Evolutionary conservation across 2,113 vertebrate species (phyloP).

Genomic region (Cavia aperea): DNA sequence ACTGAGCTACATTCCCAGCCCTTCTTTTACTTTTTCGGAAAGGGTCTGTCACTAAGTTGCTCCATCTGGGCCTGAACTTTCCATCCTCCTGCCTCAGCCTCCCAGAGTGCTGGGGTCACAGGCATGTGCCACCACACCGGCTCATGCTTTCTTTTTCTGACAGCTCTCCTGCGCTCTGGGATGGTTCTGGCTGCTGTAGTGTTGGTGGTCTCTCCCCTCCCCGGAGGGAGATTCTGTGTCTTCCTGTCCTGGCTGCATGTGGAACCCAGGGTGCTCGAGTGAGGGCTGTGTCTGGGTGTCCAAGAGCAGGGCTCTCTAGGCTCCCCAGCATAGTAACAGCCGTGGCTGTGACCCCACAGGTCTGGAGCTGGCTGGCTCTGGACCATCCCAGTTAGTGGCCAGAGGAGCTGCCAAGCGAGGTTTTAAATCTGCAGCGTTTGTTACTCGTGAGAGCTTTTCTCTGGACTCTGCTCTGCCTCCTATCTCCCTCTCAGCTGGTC

Average conservation of each 20-base stretch:
- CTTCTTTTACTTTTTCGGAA: neutral
- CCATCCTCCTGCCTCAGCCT: neutral
- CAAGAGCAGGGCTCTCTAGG: neutral
- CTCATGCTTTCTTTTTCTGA: neutral
- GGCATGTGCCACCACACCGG: neutral
- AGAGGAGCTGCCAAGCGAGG: neutral
- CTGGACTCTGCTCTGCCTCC: rapidly evolving
- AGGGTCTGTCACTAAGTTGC: neutral
- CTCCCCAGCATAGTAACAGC: too few species aligned
- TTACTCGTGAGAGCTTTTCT: neutral
- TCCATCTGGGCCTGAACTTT: neutral
- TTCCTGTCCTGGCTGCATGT: neutral
- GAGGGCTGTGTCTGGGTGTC: neutral
- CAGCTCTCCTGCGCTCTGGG: neutral
- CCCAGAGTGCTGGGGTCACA: neutral
- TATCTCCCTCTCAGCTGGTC: too few species aligned
- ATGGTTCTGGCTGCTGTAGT: neutral
- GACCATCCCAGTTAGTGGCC: rapidly evolving
- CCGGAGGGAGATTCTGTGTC: too few species aligned
- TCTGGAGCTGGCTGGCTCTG: neutral
- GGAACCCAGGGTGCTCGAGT: neutral
- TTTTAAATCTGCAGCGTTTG: neutral
- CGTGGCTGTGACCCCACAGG: rapidly evolving
- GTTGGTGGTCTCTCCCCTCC: too few species aligned
- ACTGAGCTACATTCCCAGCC: neutral